Percentiles rank a stretch among this genome's conserved stretches.
Conservation (phyloP, 2,888 invertebrate genomes). For the Netelia virgata region DNA sequence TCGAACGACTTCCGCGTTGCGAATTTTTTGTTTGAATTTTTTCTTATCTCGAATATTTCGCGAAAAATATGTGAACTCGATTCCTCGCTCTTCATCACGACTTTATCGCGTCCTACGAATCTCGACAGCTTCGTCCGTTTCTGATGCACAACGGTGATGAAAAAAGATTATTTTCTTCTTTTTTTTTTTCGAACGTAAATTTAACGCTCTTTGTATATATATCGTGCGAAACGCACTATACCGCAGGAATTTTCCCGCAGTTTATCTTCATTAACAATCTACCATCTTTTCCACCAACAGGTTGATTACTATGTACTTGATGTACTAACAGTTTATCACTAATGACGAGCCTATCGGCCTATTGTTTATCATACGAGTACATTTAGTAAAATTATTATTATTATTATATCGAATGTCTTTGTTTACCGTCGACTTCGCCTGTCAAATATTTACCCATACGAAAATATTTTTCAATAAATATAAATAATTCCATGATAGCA, state of each 20-base stretch:
- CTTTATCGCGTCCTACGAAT: conserved; percentile 49
- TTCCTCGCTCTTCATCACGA: conserved; percentile 30
- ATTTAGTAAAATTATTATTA: neutral
- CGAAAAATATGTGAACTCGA: neutral
- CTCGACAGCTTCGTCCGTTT: conserved; percentile 60
- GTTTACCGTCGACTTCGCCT: too few species aligned
- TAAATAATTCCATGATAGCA: too few species aligned
- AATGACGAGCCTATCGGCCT: conserved; percentile 49
- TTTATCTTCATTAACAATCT: conserved; percentile 61
- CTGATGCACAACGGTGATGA: conserved; percentile 43
- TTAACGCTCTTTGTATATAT: conserved; percentile 30
- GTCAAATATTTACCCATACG: too few species aligned
- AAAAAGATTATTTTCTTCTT: conserved; percentile 24
- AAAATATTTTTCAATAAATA: too few species aligned
- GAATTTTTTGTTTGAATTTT: neutral
- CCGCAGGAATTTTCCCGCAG: conserved; percentile 61
- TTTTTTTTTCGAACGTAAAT: conserved; percentile 58
- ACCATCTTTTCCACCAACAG: conserved; percentile 44
- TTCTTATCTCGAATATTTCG: neutral
- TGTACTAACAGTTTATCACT: conserved; percentile 52
- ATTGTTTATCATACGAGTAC: conserved; percentile 21
- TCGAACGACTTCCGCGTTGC: too few species aligned
- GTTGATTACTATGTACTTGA: conserved; percentile 48
- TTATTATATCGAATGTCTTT: neutral
- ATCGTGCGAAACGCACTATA: conserved; percentile 44